Conservation (phyloP, 2,113 vertebrate genomes). For the Coracopsis vasa region DNA sequence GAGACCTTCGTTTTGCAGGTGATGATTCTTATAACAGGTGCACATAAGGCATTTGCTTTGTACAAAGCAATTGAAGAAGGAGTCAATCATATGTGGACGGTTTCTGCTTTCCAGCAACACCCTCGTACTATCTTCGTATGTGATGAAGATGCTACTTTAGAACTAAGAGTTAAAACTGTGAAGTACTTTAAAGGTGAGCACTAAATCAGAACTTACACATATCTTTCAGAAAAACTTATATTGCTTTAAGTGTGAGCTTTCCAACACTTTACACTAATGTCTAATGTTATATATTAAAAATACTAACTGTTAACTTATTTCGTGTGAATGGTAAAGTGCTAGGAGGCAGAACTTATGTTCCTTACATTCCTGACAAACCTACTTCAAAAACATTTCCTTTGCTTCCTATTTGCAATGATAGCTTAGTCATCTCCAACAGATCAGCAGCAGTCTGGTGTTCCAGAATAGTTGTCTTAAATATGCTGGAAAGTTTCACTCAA, state of each 20-base stretch:
- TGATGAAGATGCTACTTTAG: conserved; percentile 85
- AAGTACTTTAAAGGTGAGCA: conserved; percentile 88
- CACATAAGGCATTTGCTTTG: conserved; percentile 84
- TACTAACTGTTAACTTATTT: background rate
- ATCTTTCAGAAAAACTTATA: background rate
- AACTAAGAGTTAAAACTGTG: conserved; percentile 85
- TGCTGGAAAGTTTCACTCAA: background rate
- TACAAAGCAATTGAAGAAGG: conserved; percentile 87
- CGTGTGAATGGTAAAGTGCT: background rate
- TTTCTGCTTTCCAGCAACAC: conserved; percentile 85
- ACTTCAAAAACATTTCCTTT: background rate
- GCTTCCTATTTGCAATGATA: background rate
- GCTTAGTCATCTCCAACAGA: background rate
- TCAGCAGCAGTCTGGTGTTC: background rate
- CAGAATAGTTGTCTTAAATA: background rate
- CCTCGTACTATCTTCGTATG: conserved; percentile 83
- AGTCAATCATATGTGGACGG: conserved; percentile 87
- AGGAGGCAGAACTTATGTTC: background rate
- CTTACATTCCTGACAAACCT: background rate
- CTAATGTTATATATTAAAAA: background rate
- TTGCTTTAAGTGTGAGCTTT: background rate
- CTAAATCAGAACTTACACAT: background rate
- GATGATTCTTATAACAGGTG: conserved; percentile 87
- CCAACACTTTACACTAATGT: background rate
- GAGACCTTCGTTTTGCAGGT: conserved; percentile 71